Evolutionary conservation across 2,888 invertebrate genomes (phyloP), one percentile per base, ranked within the genome.

Genomic region (Diarsia rubi): DNA sequence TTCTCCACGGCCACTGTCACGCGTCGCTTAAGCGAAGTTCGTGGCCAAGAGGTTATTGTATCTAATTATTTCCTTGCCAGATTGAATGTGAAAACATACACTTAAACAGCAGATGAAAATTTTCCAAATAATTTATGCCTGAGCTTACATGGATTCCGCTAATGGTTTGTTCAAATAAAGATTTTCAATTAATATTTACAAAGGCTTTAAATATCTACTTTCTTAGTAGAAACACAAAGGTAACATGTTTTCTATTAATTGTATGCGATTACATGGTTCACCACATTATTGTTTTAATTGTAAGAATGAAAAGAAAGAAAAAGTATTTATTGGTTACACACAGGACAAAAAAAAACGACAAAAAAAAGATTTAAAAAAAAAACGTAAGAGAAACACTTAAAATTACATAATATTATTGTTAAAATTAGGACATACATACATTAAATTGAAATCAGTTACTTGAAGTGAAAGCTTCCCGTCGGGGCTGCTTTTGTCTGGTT

Each of bases 41-140:
- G 62, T 62, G 62, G 42, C 6, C 42, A 16, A 16, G 42, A 3
- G 14, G 8, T 62, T 24, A 62, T 62, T 24, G n/a, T 62, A 16
- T n/a, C 42, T 44, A 9, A 69, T 66, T 27, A 19, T 68, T 75
- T 59, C 49, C 42, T n/a, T 52, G 37, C 37, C 42, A 62, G 47
- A 78, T 57, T 66, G 9, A 11, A 60, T 37, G 8, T 37, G 31
- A 21, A 16, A 37, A 42, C 24, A 21, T 42, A 31, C 8, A 42
- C 42, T 16, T n/a, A n/a, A 42, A 45, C 27, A 54, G 12, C 52
- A 31, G 8, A 62, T 75, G 11, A 9, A n/a, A n/a, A 42, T 42
- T 45, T 60, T 45, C 37, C 19, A 27, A 14, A 49, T 24, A 27
- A 19, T 37, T 24, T 27, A 42, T 70, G 3, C n/a, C 37, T 44